A percentile compares a stretch with the other conserved stretches of the same genome.
phyloP scores from a whole-genome alignment of 2,113 vertebrate species.

The Phaetusa simplex region DNA sequence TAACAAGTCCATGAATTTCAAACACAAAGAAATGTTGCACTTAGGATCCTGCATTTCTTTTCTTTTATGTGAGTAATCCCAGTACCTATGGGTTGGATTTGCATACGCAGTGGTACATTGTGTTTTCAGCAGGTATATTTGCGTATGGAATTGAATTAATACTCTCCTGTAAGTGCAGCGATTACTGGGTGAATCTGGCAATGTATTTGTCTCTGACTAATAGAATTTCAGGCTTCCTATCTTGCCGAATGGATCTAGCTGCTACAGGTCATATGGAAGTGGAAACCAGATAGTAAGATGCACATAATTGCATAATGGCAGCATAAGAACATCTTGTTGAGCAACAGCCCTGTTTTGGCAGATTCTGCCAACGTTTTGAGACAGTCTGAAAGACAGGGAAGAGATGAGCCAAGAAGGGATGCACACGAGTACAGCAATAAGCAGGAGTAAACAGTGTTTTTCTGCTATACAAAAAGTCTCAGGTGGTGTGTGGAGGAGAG shows the following conservation, averaged over 20 bases:
- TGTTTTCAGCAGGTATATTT: neutral
- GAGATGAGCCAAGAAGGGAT: neutral
- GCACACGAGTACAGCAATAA: neutral
- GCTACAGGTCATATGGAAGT: neutral
- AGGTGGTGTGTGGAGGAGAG: neutral
- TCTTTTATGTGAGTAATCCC: neutral
- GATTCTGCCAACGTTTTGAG: neutral
- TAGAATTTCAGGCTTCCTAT: neutral
- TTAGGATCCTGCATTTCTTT: neutral
- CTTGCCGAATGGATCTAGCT: neutral
- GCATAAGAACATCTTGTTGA: neutral
- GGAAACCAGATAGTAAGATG: neutral
- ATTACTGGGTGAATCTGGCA: conserved; percentile 9
- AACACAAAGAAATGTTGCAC: neutral
- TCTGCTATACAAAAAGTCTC: neutral
- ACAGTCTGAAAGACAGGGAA: neutral
- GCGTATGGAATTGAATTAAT: neutral
- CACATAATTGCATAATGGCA: neutral
- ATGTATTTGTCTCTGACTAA: neutral
- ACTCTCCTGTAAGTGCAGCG: neutral
- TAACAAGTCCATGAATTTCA: neutral
- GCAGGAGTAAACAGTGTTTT: neutral
- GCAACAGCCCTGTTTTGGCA: neutral
- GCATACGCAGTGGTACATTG: neutral
- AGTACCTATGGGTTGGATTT: conserved; percentile 14